Conservation (phyloP, 2,113 vertebrate genomes). For the Chitala chitala region DNA sequence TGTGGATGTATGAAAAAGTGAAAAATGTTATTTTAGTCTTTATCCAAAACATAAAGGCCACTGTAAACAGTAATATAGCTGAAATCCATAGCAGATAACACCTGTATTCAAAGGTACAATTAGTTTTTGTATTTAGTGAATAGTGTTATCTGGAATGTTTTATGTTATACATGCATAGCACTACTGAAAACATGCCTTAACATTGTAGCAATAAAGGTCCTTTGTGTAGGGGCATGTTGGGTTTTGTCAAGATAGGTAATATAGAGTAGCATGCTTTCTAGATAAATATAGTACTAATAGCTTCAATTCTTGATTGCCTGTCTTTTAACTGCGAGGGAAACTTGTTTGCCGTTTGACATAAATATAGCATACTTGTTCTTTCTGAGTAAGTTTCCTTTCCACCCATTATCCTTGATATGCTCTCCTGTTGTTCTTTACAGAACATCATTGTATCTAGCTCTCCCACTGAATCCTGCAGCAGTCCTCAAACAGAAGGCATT, state of each 20-base stretch:
- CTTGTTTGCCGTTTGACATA: background rate
- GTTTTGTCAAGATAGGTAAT: background rate
- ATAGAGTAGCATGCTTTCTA: background rate
- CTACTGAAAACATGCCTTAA: background rate
- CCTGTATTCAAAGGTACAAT: background rate
- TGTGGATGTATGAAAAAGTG: no score
- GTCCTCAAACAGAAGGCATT: constrained; percentile 3
- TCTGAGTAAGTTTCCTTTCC: background rate
- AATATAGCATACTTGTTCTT: background rate
- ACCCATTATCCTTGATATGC: background rate
- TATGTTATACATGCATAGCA: background rate
- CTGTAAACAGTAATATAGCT: no score
- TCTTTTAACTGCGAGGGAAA: background rate
- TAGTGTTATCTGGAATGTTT: background rate
- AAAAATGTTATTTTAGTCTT: no score
- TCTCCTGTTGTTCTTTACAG: constrained; percentile 21
- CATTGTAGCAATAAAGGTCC: background rate
- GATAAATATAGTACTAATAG: background rate
- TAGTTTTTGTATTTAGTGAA: background rate
- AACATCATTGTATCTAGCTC: constrained; percentile 2
- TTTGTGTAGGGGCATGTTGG: background rate
- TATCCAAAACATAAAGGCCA: no score
- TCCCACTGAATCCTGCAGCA: background rate
- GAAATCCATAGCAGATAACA: background rate
- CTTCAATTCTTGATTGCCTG: background rate